Conservation (phyloP, 2,888 invertebrate species). For the Synergus umbraculus region DNA sequence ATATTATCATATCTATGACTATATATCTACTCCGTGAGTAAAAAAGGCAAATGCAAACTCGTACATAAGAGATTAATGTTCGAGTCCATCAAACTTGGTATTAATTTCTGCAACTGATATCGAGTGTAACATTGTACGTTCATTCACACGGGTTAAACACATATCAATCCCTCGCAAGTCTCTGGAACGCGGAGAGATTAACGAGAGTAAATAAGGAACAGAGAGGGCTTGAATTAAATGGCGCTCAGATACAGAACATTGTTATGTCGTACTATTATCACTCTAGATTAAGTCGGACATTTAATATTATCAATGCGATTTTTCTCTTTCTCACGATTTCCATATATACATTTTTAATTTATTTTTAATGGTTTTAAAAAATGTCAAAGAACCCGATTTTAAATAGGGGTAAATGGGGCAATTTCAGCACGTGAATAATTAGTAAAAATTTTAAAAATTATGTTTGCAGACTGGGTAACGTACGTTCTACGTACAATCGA, state of each 20-base stretch:
- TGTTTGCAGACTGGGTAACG: constrained; percentile 1
- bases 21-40: background rate
- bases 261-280: constrained; percentile 28
- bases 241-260: constrained; percentile 31
- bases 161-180: constrained; percentile 1
- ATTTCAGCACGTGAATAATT: too few species aligned
- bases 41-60: background rate
- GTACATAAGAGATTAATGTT: background rate
- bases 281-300: background rate
- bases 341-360: too few species aligned
- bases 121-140: constrained; percentile 36
- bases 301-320: background rate
- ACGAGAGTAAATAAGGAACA: constrained; percentile 51
- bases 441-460: background rate
- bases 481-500: background rate
- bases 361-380: too few species aligned
- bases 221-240: constrained; percentile 25
- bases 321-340: background rate
- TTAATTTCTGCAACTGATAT: constrained; percentile 24
- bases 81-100: constrained; percentile 3
- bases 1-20: too few species aligned
- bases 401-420: too few species aligned
- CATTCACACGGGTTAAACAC: background rate
- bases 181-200: constrained; percentile 46
- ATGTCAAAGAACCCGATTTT: too few species aligned